Base-by-base conservation (phyloP, 2,113 vertebrate species). In the Chascanopsetta lugubris region DNA sequence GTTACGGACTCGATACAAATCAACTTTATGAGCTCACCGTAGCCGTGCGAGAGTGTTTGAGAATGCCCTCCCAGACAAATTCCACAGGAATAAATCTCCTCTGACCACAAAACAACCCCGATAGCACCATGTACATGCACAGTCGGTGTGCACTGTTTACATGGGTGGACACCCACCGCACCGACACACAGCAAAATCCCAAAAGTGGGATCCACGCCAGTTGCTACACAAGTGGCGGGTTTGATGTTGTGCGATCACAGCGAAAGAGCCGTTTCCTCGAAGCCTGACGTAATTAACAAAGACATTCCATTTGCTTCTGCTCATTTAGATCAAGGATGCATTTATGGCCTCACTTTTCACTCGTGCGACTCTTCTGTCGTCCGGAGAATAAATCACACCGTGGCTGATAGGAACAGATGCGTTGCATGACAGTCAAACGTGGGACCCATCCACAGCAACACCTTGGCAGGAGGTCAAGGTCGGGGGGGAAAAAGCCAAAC, bases 51-150 rank as follows among this genome's bases (percentile, higher is more conserved):
- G 51, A 49, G 54, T 56, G 72, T 50, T 59, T 73, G 40, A 74
- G 69, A 77, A 77, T 67, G 54, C 40, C 61, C 80, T 82, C 72
- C 69, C 67, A 79, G 67, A 84, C 61, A 64, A 68, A 85, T 66
- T 77, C 78, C 32, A 32, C 21, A 26, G 40, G 63, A 79, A 81
- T 85, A 84, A 88, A 88, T 88, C 74, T 84, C 74, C 48, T 57
- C 54, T 30, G 34, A 64, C 76, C 65, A 32, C 64, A 73, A 75
- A 71, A 81, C 45, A 80, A 59, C 61, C 61, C 69, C 9, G 2
- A 42, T 69, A 47, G 72, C 61, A 49, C 43, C 24, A 57, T 83
- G 68, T 69, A 55, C 62, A 71, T 24, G 66, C 42, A 64, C 62
- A 20, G 30, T 2, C 20, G 47, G 38, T 13, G 21, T 66, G 72